These are phyloP conservation scores for Uropetala carovei DNA, from an alignment of 2,888 invertebrate genomes.

Conservation along the genomic window DNA sequence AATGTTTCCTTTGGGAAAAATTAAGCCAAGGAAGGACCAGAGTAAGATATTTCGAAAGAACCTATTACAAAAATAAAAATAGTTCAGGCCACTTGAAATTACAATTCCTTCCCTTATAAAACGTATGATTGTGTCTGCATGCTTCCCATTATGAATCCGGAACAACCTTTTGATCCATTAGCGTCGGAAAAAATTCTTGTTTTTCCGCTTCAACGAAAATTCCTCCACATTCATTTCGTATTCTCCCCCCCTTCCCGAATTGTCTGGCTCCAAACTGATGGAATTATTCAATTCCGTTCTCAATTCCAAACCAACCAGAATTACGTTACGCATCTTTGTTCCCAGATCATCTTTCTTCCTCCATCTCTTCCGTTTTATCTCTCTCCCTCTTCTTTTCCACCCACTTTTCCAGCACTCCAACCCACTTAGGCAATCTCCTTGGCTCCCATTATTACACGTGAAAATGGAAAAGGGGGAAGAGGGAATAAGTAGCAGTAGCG, in stretches of 20 bases:
- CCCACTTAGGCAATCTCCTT: conserved; percentile 22
- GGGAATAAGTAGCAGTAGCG: background rate
- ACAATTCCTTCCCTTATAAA: background rate
- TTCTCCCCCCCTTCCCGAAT: background rate
- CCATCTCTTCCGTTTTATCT: background rate
- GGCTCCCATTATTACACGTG: background rate
- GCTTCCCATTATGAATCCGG: conserved; percentile 14
- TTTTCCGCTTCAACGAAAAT: conserved; percentile 15
- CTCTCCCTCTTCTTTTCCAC: too few species aligned
- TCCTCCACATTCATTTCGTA: background rate
- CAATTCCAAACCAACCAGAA: background rate
- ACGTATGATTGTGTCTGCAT: background rate
- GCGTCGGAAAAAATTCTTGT: conserved; percentile 9
- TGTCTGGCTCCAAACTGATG: conserved; percentile 16
- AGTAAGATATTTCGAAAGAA: too few species aligned
- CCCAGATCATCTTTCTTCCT: background rate
- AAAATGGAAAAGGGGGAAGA: background rate
- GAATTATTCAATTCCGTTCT: conserved; percentile 24
- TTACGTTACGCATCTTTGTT: conserved; percentile 20
- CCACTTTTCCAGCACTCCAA: background rate
- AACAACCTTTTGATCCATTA: conserved; percentile 12
- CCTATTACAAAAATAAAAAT: background rate
- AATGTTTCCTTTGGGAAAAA: too few species aligned
- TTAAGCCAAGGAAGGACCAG: too few species aligned
- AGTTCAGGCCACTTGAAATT: background rate